A percentile compares a stretch with the other conserved stretches of the same genome.
Evolutionary conservation across 2,888 invertebrate species (phyloP).

Genomic region (Poecilobothrus nobilitatus): DNA sequence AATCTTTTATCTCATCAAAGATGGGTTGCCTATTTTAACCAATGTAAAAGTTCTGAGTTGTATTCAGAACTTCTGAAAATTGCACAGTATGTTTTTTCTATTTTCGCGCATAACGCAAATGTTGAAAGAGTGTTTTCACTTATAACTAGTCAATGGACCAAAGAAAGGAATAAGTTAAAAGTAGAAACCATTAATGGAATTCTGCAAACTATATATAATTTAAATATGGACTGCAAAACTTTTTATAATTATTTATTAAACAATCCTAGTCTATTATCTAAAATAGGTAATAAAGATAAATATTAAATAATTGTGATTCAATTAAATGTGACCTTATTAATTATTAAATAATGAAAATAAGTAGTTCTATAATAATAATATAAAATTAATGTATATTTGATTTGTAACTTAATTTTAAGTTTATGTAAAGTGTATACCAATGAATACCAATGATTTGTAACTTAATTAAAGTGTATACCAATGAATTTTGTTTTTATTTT

Average conservation of each 20-base stretch:
- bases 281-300: conserved; percentile 11
- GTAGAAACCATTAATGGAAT: background rate
- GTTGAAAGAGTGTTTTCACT: background rate
- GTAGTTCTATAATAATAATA: background rate
- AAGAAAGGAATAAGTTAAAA: conserved; percentile 2
- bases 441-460: no score
- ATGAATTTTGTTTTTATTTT: conserved; percentile 10
- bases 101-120: conserved; percentile 8
- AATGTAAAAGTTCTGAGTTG: conserved; percentile 1
- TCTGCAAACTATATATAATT: background rate
- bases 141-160: conserved; percentile 8
- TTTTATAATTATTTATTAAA: conserved; percentile 8
- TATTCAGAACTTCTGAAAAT: conserved; percentile 10
- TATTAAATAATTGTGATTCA: conserved; percentile 2
- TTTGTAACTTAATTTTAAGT: conserved; percentile 1
- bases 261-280: conserved; percentile 5
- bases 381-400: background rate
- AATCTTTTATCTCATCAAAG: conserved; percentile 9
- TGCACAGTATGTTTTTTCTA: conserved; percentile 4
- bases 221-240: conserved; percentile 7
- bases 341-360: conserved; percentile 2
- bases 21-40: conserved; percentile 7
- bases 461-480: no score
- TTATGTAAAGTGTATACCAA: conserved; percentile 2
- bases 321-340: conserved; percentile 5